Evolutionary conservation across 2,797 vertebrate genomes (phyloP).

Genomic region (Melopsittacus undulatus): DNA sequence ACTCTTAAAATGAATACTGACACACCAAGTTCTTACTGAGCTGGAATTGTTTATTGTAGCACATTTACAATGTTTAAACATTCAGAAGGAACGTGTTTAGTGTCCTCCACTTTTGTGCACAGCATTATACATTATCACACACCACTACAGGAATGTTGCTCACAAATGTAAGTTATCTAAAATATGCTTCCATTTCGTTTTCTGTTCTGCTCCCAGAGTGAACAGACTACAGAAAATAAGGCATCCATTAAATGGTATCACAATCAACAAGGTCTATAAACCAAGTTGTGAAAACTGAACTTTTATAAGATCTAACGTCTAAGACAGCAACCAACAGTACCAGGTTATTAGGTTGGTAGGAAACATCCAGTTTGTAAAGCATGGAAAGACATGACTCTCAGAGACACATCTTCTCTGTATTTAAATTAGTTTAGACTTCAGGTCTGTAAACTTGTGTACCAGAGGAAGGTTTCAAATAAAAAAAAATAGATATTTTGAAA

Average conservation of each 20-base stretch:
- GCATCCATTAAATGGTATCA: slow-evolving; percentile 1
- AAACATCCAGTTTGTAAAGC: background rate
- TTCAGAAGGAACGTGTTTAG: background rate
- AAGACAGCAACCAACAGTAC: background rate
- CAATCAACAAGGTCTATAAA: background rate
- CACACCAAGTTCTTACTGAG: background rate
- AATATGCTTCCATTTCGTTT: slow-evolving; percentile 3
- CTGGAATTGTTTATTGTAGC: slow-evolving; percentile 54
- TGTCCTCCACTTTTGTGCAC: background rate
- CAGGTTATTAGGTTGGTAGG: background rate
- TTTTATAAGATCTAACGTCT: background rate
- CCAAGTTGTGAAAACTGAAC: background rate
- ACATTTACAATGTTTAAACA: slow-evolving; percentile 35
- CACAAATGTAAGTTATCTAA: slow-evolving; percentile 21
- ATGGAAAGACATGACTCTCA: background rate
- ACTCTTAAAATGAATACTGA: background rate
- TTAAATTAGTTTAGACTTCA: background rate
- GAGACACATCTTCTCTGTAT: background rate
- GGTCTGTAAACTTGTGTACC: background rate
- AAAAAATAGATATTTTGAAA: background rate
- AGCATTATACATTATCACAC: background rate
- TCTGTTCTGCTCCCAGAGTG: slow-evolving; percentile 22
- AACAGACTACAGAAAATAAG: slow-evolving; percentile 29
- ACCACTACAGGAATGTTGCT: background rate
- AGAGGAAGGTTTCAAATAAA: background rate